phyloP scores from a whole-genome alignment of 1,140 invertebrate genomes.

The Bombus cullumanus region DNA sequence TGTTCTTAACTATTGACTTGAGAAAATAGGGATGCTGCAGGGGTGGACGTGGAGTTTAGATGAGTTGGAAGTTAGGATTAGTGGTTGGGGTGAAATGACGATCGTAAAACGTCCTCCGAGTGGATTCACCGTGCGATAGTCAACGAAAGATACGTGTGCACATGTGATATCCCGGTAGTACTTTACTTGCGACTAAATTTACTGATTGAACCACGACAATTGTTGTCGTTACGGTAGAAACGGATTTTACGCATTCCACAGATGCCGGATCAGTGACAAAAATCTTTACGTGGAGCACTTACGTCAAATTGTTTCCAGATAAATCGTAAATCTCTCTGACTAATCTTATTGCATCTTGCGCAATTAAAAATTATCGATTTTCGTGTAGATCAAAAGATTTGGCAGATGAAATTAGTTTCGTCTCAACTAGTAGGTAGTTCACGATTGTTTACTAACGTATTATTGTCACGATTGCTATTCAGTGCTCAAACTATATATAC shows the following conservation, averaged over 20 bases:
- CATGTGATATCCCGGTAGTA: slow-evolving; percentile 39
- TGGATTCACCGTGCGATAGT: slow-evolving; percentile 61
- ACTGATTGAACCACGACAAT: slow-evolving; percentile 62
- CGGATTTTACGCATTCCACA: slow-evolving; percentile 43
- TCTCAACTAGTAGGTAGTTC: too few species aligned
- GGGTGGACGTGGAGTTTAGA: background rate
- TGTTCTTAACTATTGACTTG: slow-evolving; percentile 4
- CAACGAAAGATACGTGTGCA: slow-evolving; percentile 49
- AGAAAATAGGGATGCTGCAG: background rate
- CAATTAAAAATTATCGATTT: too few species aligned
- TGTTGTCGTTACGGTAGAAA: slow-evolving; percentile 44
- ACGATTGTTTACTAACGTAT: too few species aligned
- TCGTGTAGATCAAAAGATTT: too few species aligned
- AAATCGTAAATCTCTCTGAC: slow-evolving; percentile 27
- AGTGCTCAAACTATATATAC: too few species aligned
- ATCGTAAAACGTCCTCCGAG: slow-evolving; percentile 65
- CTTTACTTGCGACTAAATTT: slow-evolving; percentile 65
- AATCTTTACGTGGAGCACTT: background rate
- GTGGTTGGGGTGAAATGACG: slow-evolving; percentile 25
- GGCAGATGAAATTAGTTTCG: too few species aligned
- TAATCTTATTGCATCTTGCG: background rate
- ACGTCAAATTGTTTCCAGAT: slow-evolving; percentile 42
- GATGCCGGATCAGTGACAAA: background rate
- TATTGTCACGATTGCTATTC: too few species aligned
- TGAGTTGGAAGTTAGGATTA: slow-evolving; percentile 1